Percentiles rank a stretch among this genome's conserved stretches.
phyloP scores from a whole-genome alignment of 1,140 invertebrate species.

The Drosophila dunni region DNA sequence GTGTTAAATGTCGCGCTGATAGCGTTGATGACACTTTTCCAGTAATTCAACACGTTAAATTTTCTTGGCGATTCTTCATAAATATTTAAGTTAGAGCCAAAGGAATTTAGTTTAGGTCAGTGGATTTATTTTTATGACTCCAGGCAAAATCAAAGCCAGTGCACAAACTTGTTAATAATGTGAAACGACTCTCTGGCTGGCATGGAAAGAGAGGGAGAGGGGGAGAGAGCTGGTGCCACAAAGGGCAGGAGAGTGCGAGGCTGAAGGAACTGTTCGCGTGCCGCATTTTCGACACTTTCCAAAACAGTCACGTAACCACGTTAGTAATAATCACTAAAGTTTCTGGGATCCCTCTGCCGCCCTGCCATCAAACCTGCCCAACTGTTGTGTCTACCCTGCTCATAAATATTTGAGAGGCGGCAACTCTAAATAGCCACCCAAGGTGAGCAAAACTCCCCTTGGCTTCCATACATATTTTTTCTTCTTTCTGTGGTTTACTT shows the following conservation, averaged over 20 bases:
- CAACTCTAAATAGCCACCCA: constrained; percentile 38
- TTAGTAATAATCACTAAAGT: constrained; percentile 85
- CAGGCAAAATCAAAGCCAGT: constrained; percentile 59
- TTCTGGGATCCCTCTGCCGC: constrained; percentile 50
- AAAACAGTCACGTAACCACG: constrained; percentile 84
- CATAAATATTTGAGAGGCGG: constrained; percentile 74
- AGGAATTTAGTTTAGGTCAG: constrained; percentile 38
- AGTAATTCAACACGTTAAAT: constrained; percentile 72
- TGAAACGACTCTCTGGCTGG: constrained; percentile 12
- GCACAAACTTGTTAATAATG: constrained; percentile 63
- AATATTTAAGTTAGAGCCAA: constrained; percentile 60
- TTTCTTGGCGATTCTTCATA: constrained; percentile 55
- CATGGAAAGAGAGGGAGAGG: neutral
- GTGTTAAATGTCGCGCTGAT: constrained; percentile 81
- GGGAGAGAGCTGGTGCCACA: neutral
- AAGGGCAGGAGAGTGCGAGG: neutral
- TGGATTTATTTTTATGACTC: constrained; percentile 79
- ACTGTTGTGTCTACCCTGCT: constrained; percentile 48
- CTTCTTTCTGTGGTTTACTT: too few species aligned
- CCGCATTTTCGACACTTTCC: constrained; percentile 84
- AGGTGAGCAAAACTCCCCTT: constrained; percentile 48
- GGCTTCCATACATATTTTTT: neutral
- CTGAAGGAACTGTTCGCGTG: constrained; percentile 45
- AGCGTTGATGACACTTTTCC: constrained; percentile 73
- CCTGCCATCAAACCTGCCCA: neutral